Base-by-base conservation (phyloP, 2,888 invertebrate genomes). In the Cephalotes varians region DNA sequence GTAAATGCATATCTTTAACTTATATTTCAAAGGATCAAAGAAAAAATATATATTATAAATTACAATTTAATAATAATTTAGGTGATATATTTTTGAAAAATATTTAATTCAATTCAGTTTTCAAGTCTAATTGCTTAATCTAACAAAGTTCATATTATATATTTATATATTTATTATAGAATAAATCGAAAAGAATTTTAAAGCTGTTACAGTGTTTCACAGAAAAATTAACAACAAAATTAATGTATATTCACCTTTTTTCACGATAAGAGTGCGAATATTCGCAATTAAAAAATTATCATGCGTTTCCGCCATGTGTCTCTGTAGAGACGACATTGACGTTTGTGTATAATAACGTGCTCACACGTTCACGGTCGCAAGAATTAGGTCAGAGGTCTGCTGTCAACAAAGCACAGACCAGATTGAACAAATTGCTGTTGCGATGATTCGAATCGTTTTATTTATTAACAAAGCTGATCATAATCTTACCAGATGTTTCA, bases 351-450 rank as follows among this genome's bases (percentile, higher is more conserved):
- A 87, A 87, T 80, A 80, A 82, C 81, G 74, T 79, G 65, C 65
- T 84, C 76, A 69, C 83, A 84, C 82, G 87, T 89, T 89, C 89
- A 87, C 77, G 89, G 89, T 73, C 88, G 54, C 73, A 84, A 81
- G 89, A 88, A 89, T 81, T 89, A 69, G 89, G 87, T 87, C 88
- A 86, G 80, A 88, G 85, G 86, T 25, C 54, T 85, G 81, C 56
- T 47, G 71, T 86, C 83, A 79, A 80, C 81, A 83, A 86, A 77
- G 67, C 80, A 25, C 28, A 28, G 77, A 64, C 34, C 65, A 79
- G 85, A 87, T 89, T 81, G 84, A 79, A 81, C 64, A 79, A 88
- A 88, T 86, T 81, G 77, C 81, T 60, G 37, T 67, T 49, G 31
- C 62, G 56, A 60, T n/a, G 62, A 64, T 49, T 73, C 40, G 60